Evolutionary conservation across 2,113 vertebrate species (phyloP).

Genomic region (Gopherus flavomarginatus): DNA sequence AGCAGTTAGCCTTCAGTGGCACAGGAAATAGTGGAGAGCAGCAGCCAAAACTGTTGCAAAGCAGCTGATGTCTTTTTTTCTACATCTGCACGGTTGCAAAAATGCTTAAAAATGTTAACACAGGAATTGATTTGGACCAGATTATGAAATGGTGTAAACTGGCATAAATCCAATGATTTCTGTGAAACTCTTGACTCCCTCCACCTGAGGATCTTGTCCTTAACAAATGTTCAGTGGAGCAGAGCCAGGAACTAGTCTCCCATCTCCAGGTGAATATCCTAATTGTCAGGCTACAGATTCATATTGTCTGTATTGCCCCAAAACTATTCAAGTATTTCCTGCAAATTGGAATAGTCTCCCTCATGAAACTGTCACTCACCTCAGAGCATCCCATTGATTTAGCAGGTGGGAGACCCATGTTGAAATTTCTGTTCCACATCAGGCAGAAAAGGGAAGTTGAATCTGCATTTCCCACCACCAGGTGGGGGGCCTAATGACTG

Average conservation of each 20-base stretch:
- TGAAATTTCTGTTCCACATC: not conserved
- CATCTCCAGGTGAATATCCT: too few species aligned
- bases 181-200: not conserved
- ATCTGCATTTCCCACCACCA: not conserved
- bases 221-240: not conserved
- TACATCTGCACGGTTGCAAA: constrained; percentile 43
- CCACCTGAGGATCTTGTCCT: not conserved
- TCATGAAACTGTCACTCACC: not conserved
- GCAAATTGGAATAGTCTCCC: too few species aligned
- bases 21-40: constrained; percentile 48
- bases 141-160: not conserved
- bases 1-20: constrained; percentile 32
- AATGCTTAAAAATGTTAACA: not conserved
- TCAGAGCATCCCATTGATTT: not conserved
- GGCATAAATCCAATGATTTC: not conserved
- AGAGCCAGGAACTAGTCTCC: too few species aligned
- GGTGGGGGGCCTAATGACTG: too few species aligned
- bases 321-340: too few species aligned
- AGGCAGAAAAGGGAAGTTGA: not conserved
- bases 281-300: too few species aligned
- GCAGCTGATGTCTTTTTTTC: constrained; percentile 40
- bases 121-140: not conserved
- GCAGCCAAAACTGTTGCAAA: constrained; percentile 30
- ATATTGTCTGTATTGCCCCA: too few species aligned
- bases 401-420: not conserved